Evolutionary conservation across 2,888 invertebrate species (phyloP).

Genomic region (Archips xylosteana): DNA sequence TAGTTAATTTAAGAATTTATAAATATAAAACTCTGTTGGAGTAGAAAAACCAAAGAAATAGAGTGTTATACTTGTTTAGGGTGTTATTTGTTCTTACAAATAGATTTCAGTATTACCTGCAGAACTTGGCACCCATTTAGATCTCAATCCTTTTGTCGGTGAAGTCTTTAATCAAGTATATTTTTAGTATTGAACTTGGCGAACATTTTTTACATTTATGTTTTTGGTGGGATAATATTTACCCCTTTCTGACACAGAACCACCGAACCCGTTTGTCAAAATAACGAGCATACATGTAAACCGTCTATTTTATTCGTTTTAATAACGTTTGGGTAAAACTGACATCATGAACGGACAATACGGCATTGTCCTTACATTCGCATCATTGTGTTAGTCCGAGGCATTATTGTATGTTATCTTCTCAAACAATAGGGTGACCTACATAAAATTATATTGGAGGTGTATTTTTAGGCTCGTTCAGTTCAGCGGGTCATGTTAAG

Average conservation of each 20-base stretch:
- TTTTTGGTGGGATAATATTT: too few species aligned
- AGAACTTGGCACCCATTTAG: too few species aligned
- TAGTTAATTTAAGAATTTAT: too few species aligned
- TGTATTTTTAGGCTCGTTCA: constrained; percentile 7
- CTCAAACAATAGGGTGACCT: constrained; percentile 18
- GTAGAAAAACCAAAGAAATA: too few species aligned
- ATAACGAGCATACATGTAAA: background rate
- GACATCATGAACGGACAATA: constrained; percentile 13
- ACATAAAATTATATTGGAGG: constrained; percentile 29
- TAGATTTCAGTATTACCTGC: too few species aligned
- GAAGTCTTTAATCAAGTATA: too few species aligned
- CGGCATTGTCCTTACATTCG: constrained; percentile 13
- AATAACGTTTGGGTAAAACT: constrained; percentile 7
- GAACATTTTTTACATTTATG: too few species aligned
- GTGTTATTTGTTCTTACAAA: too few species aligned
- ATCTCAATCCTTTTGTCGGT: too few species aligned
- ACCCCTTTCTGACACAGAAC: background rate
- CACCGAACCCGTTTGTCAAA: background rate
- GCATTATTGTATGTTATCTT: constrained; percentile 6
- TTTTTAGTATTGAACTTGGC: too few species aligned
- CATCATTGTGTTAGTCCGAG: constrained; percentile 10
- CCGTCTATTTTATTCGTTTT: background rate
- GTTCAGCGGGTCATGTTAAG: background rate
- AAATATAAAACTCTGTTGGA: too few species aligned
- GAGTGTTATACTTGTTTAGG: too few species aligned